phyloP scores from a whole-genome alignment of 1,140 invertebrate species.

The Hyposmocoma kahamanoa region DNA sequence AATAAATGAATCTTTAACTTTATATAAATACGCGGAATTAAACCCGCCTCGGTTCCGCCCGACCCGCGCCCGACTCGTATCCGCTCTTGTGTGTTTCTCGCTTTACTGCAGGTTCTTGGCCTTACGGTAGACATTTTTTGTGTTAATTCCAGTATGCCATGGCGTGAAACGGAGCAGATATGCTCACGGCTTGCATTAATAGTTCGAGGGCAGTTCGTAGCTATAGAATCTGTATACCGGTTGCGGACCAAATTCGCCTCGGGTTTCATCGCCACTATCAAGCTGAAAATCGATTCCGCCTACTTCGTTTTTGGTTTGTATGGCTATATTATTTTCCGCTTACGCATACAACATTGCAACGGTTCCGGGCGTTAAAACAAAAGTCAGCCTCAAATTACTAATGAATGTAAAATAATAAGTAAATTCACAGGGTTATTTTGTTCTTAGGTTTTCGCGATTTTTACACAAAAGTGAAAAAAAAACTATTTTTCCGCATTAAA shows the following conservation, averaged over 20 bases:
- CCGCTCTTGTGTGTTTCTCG: not conserved
- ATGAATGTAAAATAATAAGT: not conserved
- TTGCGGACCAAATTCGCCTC: not conserved
- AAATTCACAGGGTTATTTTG: not conserved
- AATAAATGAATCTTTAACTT: no score
- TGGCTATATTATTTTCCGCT: not conserved
- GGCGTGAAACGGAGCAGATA: not conserved
- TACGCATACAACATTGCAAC: not conserved
- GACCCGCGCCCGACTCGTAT: no score
- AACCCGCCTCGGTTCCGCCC: no score
- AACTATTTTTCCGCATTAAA: not conserved
- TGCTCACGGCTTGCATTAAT: not conserved
- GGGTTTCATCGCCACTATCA: not conserved
- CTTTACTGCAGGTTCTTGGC: not conserved
- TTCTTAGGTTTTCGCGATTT: no score
- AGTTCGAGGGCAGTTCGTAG: not conserved
- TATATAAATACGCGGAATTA: no score
- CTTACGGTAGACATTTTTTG: not conserved
- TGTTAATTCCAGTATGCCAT: not conserved
- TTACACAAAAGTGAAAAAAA: no score
- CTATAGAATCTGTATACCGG: not conserved
- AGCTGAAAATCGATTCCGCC: not conserved
- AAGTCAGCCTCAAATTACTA: not conserved
- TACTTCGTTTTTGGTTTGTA: not conserved
- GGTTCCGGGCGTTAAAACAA: not conserved